These are phyloP conservation scores for Willisornis vidua DNA, from an alignment of 2,113 vertebrate genomes.

Conservation along the genomic window DNA sequence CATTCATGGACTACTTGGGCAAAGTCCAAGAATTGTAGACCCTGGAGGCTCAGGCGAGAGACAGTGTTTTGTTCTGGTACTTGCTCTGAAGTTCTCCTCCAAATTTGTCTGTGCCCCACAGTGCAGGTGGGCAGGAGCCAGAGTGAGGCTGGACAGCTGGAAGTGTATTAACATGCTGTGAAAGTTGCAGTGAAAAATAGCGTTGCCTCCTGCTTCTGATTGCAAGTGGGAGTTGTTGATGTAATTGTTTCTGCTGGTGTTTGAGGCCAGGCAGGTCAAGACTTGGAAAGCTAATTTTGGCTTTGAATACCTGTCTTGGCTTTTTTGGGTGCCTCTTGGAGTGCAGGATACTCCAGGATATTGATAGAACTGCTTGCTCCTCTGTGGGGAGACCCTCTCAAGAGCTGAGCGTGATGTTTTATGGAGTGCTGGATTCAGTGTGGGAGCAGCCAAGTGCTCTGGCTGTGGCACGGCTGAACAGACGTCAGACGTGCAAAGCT, in stretches of 20 bases:
- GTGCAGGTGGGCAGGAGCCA: background rate
- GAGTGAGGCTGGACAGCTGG: background rate
- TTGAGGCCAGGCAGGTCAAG: background rate
- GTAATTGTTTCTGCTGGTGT: background rate
- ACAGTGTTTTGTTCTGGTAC: background rate
- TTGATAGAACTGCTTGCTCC: background rate
- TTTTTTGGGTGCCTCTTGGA: background rate
- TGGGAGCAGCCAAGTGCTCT: background rate
- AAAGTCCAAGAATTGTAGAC: background rate
- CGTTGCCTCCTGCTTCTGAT: background rate
- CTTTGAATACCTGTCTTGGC: background rate
- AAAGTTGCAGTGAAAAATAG: background rate
- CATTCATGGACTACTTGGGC: background rate
- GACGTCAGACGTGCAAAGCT: rapidly evolving
- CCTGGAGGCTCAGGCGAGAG: rapidly evolving
- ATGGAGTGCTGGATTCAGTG: rapidly evolving
- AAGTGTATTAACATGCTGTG: background rate
- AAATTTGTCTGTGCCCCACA: background rate
- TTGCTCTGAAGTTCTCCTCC: background rate
- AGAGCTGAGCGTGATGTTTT: background rate
- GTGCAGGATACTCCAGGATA: background rate
- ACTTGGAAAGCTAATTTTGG: background rate
- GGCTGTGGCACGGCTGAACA: background rate
- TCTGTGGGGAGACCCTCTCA: background rate
- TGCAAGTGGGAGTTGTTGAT: background rate